Base-by-base conservation (phyloP, 2,888 invertebrate species). In the Gibbula magus region DNA sequence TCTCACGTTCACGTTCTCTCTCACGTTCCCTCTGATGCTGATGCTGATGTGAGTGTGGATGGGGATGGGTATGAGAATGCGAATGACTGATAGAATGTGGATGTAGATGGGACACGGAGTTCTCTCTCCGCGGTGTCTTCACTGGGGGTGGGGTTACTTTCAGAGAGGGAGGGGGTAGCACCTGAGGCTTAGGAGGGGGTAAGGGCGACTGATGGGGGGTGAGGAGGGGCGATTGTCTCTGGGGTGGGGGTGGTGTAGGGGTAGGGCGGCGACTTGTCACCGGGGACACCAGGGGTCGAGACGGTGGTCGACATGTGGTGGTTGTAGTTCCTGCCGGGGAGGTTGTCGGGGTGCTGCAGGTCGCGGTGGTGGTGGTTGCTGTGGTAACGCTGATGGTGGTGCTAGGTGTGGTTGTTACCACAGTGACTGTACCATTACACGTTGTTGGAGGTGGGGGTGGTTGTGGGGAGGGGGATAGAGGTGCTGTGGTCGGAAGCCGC, bases 1-100 rank as follows among this genome's bases (percentile, higher is more conserved):
- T 73, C 78, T 70, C 73, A 29, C 35, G 85, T 82, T 56, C 83
- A 51, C 16, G 80, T 70, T 53, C 79, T 78, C 29, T 82, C 82
- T 81, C 74, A 81, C 80, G 54, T 77, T 77, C 16, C 78, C 51
- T 54, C n/a, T 29, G 10, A 1, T 13, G 76, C 29, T 76, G 56
- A 29, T 56, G 75, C 22, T 45, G 45, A 61, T 16, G 61, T 18
- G 10, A 29, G 45, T 61, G 77, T 13, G 76, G 29, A 35, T n/a
- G 51, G 16, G 18, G 51, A 45, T 29, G 52, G 13, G 29, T 22
- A 25, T 45, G 73, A 29, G 35, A 20, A 39, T 75, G 54, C 54
- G 75, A n/a, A 35, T 67, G 29, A 35, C 25, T 29, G 7, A 25
- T 67, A 67, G 53, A 29, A 13, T 53, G 75, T n/a, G 75, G 54